Evolutionary conservation across 2,113 vertebrate genomes (phyloP).

Genomic region (Salvelinus alpinus): DNA sequence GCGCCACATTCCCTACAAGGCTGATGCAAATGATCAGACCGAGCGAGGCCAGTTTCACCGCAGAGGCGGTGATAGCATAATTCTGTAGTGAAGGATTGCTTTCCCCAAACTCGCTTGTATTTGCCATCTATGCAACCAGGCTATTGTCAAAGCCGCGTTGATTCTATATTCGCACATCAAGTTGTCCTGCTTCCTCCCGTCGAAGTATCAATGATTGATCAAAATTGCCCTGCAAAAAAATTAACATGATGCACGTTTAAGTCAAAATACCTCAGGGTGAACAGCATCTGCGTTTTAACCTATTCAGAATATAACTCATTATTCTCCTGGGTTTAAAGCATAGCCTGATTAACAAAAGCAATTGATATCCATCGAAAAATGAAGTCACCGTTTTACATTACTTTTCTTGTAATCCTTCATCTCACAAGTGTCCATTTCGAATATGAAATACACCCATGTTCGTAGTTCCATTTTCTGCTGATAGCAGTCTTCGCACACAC

Average conservation of each 20-base stretch:
- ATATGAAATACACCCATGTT: neutral
- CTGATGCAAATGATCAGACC: slow-evolving; percentile 88
- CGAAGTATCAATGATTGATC: slow-evolving; percentile 5
- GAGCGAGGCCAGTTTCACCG: slow-evolving; percentile 86
- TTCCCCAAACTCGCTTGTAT: slow-evolving; percentile 81
- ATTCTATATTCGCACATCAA: slow-evolving; percentile 62
- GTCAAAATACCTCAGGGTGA: neutral
- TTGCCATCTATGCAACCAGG: slow-evolving; percentile 82
- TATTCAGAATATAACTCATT: neutral
- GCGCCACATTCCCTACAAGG: slow-evolving; percentile 87
- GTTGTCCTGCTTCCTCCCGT: slow-evolving; percentile 18
- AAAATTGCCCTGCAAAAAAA: slow-evolving; percentile 1
- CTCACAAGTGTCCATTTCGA: slow-evolving; percentile 39
- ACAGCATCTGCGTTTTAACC: neutral
- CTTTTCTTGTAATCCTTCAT: slow-evolving; percentile 62
- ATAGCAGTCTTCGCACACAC: neutral
- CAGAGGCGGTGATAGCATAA: slow-evolving; percentile 80
- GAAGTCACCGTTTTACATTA: slow-evolving; percentile 8
- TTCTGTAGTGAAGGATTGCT: slow-evolving; percentile 82
- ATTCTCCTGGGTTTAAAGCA: slow-evolving; percentile 14
- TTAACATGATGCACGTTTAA: slow-evolving; percentile 20
- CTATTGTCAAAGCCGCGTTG: slow-evolving; percentile 35
- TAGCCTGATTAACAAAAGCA: slow-evolving; percentile 14
- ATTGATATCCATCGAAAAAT: slow-evolving; percentile 29
- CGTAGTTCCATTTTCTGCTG: slow-evolving; percentile 1